A percentile compares a stretch with the other conserved stretches of the same genome.
phyloP scores from a whole-genome alignment of 2,797 vertebrate genomes.

The Phalloptychus januarius region DNA sequence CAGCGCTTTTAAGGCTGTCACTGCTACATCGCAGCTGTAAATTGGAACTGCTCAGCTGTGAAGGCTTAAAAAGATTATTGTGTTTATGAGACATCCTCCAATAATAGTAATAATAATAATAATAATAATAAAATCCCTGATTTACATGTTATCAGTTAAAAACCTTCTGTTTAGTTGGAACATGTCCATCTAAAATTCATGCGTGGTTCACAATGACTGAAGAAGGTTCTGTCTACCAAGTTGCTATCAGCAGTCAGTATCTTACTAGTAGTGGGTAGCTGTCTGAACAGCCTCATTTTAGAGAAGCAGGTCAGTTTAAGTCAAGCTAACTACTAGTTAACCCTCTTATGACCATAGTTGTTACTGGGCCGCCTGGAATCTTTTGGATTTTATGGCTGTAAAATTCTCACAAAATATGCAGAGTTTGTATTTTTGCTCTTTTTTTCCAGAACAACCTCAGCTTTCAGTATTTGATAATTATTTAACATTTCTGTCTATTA shows the following conservation, averaged over 20 bases:
- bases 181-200: not conserved
- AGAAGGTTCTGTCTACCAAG: not conserved
- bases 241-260: not conserved
- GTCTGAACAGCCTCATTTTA: not conserved
- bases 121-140: not conserved
- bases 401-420: too few relatives aligned
- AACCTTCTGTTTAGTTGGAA: not conserved
- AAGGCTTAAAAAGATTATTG: constrained; percentile 6
- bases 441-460: too few relatives aligned
- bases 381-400: too few relatives aligned
- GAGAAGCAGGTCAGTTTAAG: not conserved
- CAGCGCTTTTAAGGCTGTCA: not conserved
- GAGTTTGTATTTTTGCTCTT: too few relatives aligned
- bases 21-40: not conserved
- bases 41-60: constrained; percentile 2
- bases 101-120: not conserved
- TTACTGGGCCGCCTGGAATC: too few relatives aligned
- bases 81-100: constrained; percentile 4
- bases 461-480: too few relatives aligned
- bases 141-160: constrained; percentile 12
- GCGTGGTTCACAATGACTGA: not conserved
- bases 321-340: not conserved
- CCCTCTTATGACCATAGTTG: too few relatives aligned
- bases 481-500: too few relatives aligned
- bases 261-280: not conserved